A percentile compares a stretch with the other conserved stretches of the same genome.
These are phyloP conservation scores for Antheraea pernyi DNA, from an alignment of 1,140 invertebrate genomes.

Conservation along the genomic window DNA sequence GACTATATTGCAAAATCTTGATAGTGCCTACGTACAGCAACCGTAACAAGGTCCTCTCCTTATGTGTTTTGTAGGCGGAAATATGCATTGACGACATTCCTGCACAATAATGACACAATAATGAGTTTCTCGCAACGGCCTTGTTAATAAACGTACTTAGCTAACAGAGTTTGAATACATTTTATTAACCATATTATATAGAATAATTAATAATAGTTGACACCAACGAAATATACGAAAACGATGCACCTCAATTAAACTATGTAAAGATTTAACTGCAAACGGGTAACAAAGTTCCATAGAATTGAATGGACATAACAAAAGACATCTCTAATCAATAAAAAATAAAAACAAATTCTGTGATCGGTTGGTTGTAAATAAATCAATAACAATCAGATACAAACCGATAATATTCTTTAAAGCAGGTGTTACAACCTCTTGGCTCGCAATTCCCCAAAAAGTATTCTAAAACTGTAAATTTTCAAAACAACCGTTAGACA, in stretches of 20 bases:
- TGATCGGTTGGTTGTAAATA: not conserved
- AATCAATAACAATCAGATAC: not conserved
- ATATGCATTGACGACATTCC: slow-evolving; percentile 35
- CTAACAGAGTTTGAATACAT: too few species aligned
- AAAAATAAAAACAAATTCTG: too few species aligned
- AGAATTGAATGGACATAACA: too few species aligned
- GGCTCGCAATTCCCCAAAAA: not conserved
- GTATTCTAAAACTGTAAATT: not conserved
- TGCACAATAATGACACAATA: slow-evolving; percentile 15
- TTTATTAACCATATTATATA: too few species aligned
- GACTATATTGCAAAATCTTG: slow-evolving; percentile 42
- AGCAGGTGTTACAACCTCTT: not conserved
- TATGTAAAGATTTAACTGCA: too few species aligned
- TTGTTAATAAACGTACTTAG: not conserved
- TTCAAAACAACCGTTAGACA: not conserved
- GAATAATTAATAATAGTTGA: too few species aligned
- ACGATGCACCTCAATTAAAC: too few species aligned
- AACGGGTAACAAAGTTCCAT: too few species aligned
- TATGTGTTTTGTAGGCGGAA: slow-evolving; percentile 60
- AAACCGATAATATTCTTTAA: not conserved
- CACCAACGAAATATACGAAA: too few species aligned
- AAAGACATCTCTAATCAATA: too few species aligned
- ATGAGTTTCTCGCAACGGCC: slow-evolving; percentile 27
- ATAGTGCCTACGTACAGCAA: slow-evolving; percentile 47
- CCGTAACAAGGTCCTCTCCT: slow-evolving; percentile 53